Base-by-base conservation (phyloP, 2,888 invertebrate genomes). In the Lasioglossum marginatum region DNA sequence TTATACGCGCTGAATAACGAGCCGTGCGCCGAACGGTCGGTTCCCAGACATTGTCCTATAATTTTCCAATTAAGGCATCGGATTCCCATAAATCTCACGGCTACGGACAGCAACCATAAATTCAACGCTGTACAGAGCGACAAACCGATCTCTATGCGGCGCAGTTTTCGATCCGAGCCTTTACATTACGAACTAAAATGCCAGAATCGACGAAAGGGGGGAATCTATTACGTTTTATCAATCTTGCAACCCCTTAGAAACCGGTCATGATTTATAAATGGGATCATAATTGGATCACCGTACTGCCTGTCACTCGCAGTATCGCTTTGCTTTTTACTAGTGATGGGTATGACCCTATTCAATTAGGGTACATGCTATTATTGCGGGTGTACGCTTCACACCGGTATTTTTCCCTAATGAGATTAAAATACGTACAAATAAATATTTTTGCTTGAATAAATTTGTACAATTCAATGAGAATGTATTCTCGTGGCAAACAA, bases 51-150 rank as follows among this genome's bases (percentile, higher is more conserved):
- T 92, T 92, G 92, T 92, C 91, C 92, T 92, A 93, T 92, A 92
- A 92, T 92, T 92, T 92, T 92, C 92, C 93, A 92, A 92, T 93
- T 92, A 93, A 92, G 91, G 92, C 91, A 93, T 92, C 87, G 92
- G 91, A 90, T 93, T 91, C 87, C 89, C 88, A 92, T 93, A 92
- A 92, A 93, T 93, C 86, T 79, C 81, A 76, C 45, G 78, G 81
- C 79, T 81, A 83, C 75, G 85, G 88, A 88, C 88, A 82, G 90
- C 83, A 90, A 89, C 92, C 89, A 93, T 93, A 93, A 93, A 93
- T 92, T 90, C 85, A 88, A 88, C 85, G 89, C 57, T 82, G 84
- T 71, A 70, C 77, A 77, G 77, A 83, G 75, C 85, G 89, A 89
- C 91, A 89, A 89, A 82, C 85, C 86, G 79, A 82, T 79, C 75